Evolutionary conservation across 2,888 invertebrate genomes (phyloP), one percentile per base, ranked within the genome.

Genomic region (Meandrusa payeni): DNA sequence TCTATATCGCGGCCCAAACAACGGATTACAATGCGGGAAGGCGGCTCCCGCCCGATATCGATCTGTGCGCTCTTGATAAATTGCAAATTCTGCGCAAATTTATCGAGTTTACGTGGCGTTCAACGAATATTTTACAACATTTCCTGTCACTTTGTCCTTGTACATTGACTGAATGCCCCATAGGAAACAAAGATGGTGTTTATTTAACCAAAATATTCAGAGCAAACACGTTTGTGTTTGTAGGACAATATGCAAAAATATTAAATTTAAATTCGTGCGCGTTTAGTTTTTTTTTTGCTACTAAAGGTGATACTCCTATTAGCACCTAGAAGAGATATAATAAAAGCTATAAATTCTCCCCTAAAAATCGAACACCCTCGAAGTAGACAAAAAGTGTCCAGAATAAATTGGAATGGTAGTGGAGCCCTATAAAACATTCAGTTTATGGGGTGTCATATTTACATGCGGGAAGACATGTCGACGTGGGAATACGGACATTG

Each of bases 401-500:
- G 80, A 77, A 85, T 85, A 87, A 86, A 87, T 86, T 86, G 83
- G 81, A 76, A 85, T 82, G 76, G 76, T 68, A 76, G 76, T 85
- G 79, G 79, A 75, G 80, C 75, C 72, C 82, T 65, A 87, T 86
- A 86, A 87, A 86, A 85, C 80, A 85, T 76, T 82, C 76, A 76
- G 73, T 86, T 86, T 87, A 87, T 85, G 77, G 85, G 82, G 86
- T 87, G 87, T 86, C 85, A 85, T 86, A 85, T 86, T 86, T 86
- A 87, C 86, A 85, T 85, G 83, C 74, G 74, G 75, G 62, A 69
- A 69, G 64, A 76, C n/a, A n/a, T 70, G 74, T 75, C 75, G 73
- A 75, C 71, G 74, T 78, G 79, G 74, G 81, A 77, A 60, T 55
- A 71, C 63, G 60, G 70, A 78, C 70, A 75, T 38, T 17, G 69